These are phyloP conservation scores for Phylloscopus whistleri DNA, from an alignment of 2,113 vertebrate genomes.

Conservation along the genomic window DNA sequence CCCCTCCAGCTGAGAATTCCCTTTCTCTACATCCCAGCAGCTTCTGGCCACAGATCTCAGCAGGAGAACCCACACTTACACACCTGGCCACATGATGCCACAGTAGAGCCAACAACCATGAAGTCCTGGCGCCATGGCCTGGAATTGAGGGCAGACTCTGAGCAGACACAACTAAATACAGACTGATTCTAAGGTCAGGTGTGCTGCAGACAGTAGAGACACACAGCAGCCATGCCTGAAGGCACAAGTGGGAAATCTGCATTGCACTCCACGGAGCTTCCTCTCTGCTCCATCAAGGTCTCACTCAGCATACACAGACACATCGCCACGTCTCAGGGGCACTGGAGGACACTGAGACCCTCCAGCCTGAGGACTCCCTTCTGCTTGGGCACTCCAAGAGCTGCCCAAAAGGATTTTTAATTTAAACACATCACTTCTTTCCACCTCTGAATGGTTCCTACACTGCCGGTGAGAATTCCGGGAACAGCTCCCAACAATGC, in stretches of 20 bases:
- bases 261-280: neutral
- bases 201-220: neutral
- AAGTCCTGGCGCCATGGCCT: neutral
- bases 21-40: neutral
- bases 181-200: neutral
- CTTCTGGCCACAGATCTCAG: neutral
- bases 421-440: neutral
- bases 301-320: neutral
- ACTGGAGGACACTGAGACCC: neutral
- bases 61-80: neutral
- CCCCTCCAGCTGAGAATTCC: neutral
- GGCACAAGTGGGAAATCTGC: neutral
- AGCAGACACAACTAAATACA: neutral
- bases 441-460: neutral
- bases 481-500: neutral
- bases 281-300: neutral
- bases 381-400: neutral
- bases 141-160: neutral
- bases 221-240: neutral
- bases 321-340: rapidly evolving
- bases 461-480: neutral
- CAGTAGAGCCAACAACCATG: neutral
- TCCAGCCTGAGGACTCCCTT: neutral
- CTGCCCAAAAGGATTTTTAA: neutral
- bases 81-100: neutral